Percentiles rank a stretch among this genome's conserved stretches.
These are phyloP conservation scores for Acropternis orthonyx DNA, from an alignment of 2,797 vertebrate species.

Conservation along the genomic window DNA sequence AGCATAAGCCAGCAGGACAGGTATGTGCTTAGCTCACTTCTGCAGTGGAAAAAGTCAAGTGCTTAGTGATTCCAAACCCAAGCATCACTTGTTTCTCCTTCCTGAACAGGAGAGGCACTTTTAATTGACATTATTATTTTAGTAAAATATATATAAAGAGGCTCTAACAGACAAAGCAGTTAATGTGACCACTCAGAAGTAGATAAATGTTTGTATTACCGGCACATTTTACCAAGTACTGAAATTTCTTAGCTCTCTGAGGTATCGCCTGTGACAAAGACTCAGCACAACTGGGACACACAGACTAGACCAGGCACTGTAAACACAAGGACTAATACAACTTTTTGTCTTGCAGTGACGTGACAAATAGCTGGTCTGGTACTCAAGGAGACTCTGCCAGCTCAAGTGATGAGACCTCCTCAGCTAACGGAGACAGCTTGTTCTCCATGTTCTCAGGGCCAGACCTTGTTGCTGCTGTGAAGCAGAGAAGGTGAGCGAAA, in stretches of 20 bases:
- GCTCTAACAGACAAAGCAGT: not conserved
- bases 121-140: not conserved
- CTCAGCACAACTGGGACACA: not conserved
- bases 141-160: not conserved
- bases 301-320: not conserved
- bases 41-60: not conserved
- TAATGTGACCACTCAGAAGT: not conserved
- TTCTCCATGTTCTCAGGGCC: conserved; percentile 99
- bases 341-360: conserved; percentile 77
- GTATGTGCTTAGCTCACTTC: not conserved
- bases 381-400: conserved; percentile 97
- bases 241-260: not conserved
- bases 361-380: conserved; percentile 92
- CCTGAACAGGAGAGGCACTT: not conserved
- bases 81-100: not conserved
- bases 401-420: conserved; percentile 98
- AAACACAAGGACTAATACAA: not conserved
- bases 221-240: not conserved
- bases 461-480: conserved; percentile 96
- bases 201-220: not conserved
- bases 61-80: not conserved
- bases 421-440: conserved; percentile 95
- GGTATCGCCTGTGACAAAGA: not conserved
- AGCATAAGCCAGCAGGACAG: not conserved
- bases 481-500: conserved; percentile 88